phyloP scores from a whole-genome alignment of 35 echinoderm and acorn worm genomes.

The Heliocidaris tuberculata region DNA sequence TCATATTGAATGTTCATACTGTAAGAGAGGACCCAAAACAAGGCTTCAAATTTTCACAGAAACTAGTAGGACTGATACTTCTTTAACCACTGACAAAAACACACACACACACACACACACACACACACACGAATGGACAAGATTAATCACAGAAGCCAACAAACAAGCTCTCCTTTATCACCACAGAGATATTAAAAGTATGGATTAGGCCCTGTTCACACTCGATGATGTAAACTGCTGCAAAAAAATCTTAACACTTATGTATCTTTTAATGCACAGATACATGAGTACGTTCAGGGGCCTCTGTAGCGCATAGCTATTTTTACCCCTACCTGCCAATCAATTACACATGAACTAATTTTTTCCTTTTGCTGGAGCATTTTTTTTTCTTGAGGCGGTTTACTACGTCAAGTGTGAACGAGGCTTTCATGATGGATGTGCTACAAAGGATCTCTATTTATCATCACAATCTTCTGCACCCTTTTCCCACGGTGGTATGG shows the following conservation, averaged over 20 bases:
- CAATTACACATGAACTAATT: neutral
- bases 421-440: neutral
- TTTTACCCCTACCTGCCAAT: neutral
- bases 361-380: neutral
- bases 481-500: conserved; percentile 68
- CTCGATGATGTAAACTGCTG: neutral
- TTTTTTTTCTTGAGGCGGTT: neutral
- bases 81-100: neutral
- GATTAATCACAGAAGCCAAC: neutral
- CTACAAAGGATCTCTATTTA: neutral
- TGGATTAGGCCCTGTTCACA: neutral
- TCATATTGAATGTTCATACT: neutral
- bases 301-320: neutral
- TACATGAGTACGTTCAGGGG: neutral
- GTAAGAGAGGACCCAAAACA: neutral
- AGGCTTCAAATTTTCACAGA: neutral
- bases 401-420: neutral
- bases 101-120: neutral
- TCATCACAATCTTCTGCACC: conserved; percentile 37
- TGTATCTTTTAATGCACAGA: too few species aligned
- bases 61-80: neutral
- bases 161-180: neutral
- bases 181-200: neutral
- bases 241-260: neutral
- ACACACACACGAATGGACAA: neutral